Percentiles rank a stretch among this genome's conserved stretches.
Evolutionary conservation across 1,140 invertebrate species (phyloP).

Genomic region (Paralvinella palmiformis): DNA sequence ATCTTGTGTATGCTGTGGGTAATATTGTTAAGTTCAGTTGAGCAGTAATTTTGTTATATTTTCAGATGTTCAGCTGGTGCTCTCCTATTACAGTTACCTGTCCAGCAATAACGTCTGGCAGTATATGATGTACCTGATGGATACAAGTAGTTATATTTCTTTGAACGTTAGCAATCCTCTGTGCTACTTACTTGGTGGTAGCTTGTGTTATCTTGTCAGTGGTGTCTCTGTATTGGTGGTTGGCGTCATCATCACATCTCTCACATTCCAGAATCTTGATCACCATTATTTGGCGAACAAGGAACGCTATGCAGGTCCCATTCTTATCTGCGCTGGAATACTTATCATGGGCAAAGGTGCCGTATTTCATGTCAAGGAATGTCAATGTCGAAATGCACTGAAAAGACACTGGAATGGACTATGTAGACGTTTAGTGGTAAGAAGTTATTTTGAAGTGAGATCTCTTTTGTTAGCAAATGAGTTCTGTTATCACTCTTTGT

Average conservation of each 20-base stretch:
- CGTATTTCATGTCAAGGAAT: conserved; percentile 24
- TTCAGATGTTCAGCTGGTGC: too few species aligned
- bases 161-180: conserved; percentile 27
- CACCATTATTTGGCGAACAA: conserved; percentile 24
- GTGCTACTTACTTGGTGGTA: conserved; percentile 31
- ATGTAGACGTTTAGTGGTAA: not conserved
- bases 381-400: not conserved
- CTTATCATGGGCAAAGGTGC: conserved; percentile 34
- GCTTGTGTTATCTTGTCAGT: conserved; percentile 36
- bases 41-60: too few species aligned
- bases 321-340: conserved; percentile 33
- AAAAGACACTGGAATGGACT: not conserved
- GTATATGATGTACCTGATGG: too few species aligned
- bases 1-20: too few species aligned
- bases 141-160: not conserved
- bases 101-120: too few species aligned
- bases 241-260: conserved; percentile 38
- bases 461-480: too few species aligned
- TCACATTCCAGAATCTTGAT: conserved; percentile 38
- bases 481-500: too few species aligned
- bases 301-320: conserved; percentile 34
- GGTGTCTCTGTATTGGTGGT: conserved; percentile 33
- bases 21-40: too few species aligned
- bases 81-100: too few species aligned
- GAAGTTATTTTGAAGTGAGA: too few species aligned